Evolutionary conservation across 2,888 invertebrate genomes (phyloP).

Genomic region (Zootermopsis nevadensis): DNA sequence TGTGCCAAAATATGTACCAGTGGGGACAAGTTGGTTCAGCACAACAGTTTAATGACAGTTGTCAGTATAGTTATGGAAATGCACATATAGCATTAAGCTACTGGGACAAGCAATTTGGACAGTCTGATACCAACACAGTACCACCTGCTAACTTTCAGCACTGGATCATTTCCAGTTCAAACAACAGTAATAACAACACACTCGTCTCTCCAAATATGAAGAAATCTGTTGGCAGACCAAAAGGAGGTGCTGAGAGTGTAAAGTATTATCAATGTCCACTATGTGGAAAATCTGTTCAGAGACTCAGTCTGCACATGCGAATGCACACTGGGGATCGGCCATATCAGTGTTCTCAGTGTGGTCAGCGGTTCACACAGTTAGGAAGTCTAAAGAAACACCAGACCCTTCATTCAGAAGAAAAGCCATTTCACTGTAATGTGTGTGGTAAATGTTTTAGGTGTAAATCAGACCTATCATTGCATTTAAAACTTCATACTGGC

Average conservation of each 20-base stretch:
- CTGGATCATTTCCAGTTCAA: not conserved
- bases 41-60: not conserved
- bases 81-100: not conserved
- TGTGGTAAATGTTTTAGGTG: slow-evolving; percentile 46
- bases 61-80: not conserved
- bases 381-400: slow-evolving; percentile 41
- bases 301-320: slow-evolving; percentile 30
- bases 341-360: slow-evolving; percentile 40
- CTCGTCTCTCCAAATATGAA: not conserved
- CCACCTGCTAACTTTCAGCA: not conserved
- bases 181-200: not conserved
- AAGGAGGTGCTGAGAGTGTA: not conserved
- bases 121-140: not conserved
- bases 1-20: not conserved
- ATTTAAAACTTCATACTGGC: slow-evolving; percentile 14
- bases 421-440: slow-evolving; percentile 27
- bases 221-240: not conserved
- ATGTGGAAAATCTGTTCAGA: slow-evolving; percentile 16
- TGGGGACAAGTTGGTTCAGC: not conserved
- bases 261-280: slow-evolving; percentile 9
- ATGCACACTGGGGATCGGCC: slow-evolving; percentile 38
- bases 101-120: slow-evolving; percentile 11
- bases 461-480: slow-evolving; percentile 27
- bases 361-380: slow-evolving; percentile 31
- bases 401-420: slow-evolving; percentile 40